These are phyloP conservation scores for Lysandra bellargus DNA, from an alignment of 2,888 invertebrate genomes.

Conservation along the genomic window DNA sequence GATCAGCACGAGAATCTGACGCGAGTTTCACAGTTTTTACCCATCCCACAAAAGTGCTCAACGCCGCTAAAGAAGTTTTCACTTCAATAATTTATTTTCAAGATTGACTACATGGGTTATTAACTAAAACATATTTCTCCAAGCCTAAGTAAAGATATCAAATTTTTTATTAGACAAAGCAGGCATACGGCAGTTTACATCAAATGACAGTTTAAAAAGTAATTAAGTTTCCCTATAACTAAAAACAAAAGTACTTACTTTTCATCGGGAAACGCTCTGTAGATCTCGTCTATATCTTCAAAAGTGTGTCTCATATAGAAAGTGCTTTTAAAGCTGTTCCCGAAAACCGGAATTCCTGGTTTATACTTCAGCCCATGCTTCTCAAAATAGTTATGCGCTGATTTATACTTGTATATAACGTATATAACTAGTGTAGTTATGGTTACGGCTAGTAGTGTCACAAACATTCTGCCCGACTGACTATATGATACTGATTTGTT, in stretches of 20 bases:
- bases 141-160: no score
- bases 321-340: conserved; percentile 51
- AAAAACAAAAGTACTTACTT: conserved; percentile 35
- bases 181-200: no score
- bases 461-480: conserved; percentile 51
- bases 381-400: conserved; percentile 51
- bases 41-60: no score
- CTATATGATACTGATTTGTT: neutral
- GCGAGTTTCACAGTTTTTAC: no score
- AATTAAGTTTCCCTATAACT: no score
- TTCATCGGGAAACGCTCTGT: conserved; percentile 62
- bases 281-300: conserved; percentile 55
- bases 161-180: no score
- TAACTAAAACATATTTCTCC: no score
- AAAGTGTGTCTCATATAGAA: conserved; percentile 51
- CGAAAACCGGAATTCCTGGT: conserved; percentile 61
- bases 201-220: no score
- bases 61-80: no score
- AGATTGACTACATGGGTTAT: no score
- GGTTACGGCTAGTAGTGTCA: conserved; percentile 57
- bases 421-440: conserved; percentile 51
- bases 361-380: conserved; percentile 54
- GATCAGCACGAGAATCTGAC: no score
- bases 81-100: no score
- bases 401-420: conserved; percentile 50